phyloP scores from a whole-genome alignment of 2,888 invertebrate genomes.

The Frankliniella fusca region DNA sequence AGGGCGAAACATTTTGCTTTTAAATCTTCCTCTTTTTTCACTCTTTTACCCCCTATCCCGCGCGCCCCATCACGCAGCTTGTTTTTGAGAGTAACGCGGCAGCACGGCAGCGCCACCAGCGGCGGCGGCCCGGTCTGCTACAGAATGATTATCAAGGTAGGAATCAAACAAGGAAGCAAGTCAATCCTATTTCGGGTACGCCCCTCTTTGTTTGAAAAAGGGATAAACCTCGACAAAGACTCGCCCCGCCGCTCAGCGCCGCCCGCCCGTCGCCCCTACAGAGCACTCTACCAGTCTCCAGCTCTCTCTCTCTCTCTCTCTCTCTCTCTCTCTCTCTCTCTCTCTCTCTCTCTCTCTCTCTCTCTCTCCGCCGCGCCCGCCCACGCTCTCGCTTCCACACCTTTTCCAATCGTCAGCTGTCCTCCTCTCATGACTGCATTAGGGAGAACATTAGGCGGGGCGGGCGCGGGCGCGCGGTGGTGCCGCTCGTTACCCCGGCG shows the following conservation, averaged over 20 bases:
- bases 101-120: no score
- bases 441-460: not conserved
- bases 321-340: not conserved
- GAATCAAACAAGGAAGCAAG: not conserved
- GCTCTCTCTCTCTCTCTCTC: not conserved
- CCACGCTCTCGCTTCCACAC: not conserved
- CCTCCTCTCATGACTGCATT: constrained; percentile 16
- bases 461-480: not conserved
- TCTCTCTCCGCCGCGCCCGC: not conserved
- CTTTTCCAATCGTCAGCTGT: constrained; percentile 2
- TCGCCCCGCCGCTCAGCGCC: not conserved
- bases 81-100: no score
- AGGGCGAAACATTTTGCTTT: no score
- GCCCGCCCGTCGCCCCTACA: not conserved
- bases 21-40: no score
- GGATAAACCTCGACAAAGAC: not conserved
- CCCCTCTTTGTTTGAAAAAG: not conserved
- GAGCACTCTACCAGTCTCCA: not conserved
- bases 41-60: no score
- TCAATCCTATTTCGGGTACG: not conserved
- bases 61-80: no score
- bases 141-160: no score
- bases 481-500: no score
- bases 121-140: no score
- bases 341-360: not conserved